Evolutionary conservation across 2,797 vertebrate species (phyloP), one percentile per base, ranked within the genome.

Genomic region (Botia almorhae): DNA sequence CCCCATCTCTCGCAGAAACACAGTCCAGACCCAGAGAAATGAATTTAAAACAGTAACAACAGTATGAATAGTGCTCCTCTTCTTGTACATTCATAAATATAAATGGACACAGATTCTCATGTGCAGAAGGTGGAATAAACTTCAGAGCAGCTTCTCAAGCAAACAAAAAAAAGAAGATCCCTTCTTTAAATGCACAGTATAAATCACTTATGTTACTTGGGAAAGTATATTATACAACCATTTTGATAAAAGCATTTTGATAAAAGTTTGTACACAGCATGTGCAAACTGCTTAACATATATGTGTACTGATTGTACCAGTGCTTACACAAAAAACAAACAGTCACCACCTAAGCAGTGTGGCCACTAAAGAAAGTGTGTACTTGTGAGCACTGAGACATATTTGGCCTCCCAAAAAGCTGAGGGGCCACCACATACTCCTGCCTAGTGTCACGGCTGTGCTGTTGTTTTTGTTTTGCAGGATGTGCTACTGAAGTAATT

Each of bases 81-180:
- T 48, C 63, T 78, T 70, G 68, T n/a, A 46, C 61, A 78, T 71
- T 71, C 68, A 78, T 71, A 78, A 78, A 78, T 71, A 78, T 78
- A 71, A 71, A 71, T 78, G 76, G 76, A 63, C 29, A 73, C 21
- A 33, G 69, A 73, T 65, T 72, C 61, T 80, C 69, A 65, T 80
- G 78, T 56, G 60, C 69, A 73, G 17, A 65, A 14, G 21, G 56
- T 53, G 48, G 68, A 72, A 72, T 48, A 72, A 72, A 65, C 60
- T 48, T 79, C 55, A 69, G 23, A 26, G 23, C 23, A 26, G 23
- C 23, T 26, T 26, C 23, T 26, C 23, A 26, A 26, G 23, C 23
- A 26, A 73, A 80, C 23, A 33, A 80, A n/a, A n/a, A n/a, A n/a
- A 26, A 26, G 55, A 61, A 39, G 43, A 70, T 61, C 7, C 33